Conservation (phyloP, 92 coral and sea anemone species). For the Siderastrea siderea region DNA sequence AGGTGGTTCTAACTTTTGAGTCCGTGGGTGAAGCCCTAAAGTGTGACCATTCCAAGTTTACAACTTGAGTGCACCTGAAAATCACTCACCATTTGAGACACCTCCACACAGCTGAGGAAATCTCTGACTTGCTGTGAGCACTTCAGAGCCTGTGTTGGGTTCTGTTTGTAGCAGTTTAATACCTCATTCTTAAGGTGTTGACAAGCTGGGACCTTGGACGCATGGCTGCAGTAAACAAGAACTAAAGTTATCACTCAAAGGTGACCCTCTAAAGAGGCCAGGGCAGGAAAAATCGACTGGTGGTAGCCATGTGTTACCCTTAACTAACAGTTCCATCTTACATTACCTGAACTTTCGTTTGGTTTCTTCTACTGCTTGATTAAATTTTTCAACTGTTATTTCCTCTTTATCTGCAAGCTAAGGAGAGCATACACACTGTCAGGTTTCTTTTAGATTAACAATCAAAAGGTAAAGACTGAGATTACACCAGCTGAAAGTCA, state of each 20-base stretch:
- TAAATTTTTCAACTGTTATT: slow-evolving; percentile 77
- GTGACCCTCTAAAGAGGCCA: not conserved
- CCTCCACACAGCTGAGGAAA: slow-evolving; percentile 79
- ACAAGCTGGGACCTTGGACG: slow-evolving; percentile 65
- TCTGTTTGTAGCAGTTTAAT: slow-evolving; percentile 77
- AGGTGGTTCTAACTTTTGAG: too few relatives aligned
- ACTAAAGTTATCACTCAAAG: not conserved
- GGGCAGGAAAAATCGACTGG: too few relatives aligned
- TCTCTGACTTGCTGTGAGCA: slow-evolving; percentile 85
- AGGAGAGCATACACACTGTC: not conserved
- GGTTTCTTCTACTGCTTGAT: slow-evolving; percentile 82
- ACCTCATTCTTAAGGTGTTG: slow-evolving; percentile 73
- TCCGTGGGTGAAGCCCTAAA: too few relatives aligned
- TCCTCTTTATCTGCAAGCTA: slow-evolving; percentile 78
- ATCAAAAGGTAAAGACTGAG: too few relatives aligned
- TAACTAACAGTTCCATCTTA: not conserved
- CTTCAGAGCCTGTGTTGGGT: slow-evolving; percentile 75
- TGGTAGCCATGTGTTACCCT: not conserved
- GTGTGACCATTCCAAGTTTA: too few relatives aligned
- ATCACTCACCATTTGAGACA: slow-evolving; percentile 72
- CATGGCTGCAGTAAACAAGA: slow-evolving; percentile 27
- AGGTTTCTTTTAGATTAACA: too few relatives aligned
- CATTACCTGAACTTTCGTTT: slow-evolving; percentile 80
- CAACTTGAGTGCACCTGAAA: not conserved
- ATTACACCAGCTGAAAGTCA: too few relatives aligned